Evolutionary conservation across 2,113 vertebrate species (phyloP).

Genomic region (Sebastes schlegelii): DNA sequence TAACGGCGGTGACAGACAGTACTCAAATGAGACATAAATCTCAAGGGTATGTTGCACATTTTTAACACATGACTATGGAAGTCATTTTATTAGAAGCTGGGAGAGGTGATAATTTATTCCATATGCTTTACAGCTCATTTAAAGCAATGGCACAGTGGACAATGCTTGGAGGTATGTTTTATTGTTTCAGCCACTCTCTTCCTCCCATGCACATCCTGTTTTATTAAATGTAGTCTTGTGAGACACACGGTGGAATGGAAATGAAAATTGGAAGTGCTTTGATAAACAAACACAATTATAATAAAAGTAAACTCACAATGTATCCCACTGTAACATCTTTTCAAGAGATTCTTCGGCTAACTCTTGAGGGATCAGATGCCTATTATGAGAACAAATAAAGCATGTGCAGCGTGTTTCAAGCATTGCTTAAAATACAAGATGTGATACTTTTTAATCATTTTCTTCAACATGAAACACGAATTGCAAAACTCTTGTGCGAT

Average conservation of each 20-base stretch:
- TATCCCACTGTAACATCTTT: neutral
- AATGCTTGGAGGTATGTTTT: neutral
- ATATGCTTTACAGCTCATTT: slow-evolving; percentile 37
- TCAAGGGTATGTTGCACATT: slow-evolving; percentile 16
- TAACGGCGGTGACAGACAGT: slow-evolving; percentile 19
- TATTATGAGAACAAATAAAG: slow-evolving; percentile 15
- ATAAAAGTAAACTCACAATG: slow-evolving; percentile 15
- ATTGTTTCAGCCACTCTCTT: slow-evolving; percentile 3
- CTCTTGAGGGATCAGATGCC: neutral
- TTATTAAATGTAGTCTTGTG: slow-evolving; percentile 33
- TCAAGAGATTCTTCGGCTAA: neutral
- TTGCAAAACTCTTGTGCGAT: no score
- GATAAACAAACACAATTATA: slow-evolving; percentile 24
- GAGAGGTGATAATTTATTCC: slow-evolving; percentile 52
- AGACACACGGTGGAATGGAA: slow-evolving; percentile 6
- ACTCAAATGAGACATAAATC: slow-evolving; percentile 35
- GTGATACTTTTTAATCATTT: neutral
- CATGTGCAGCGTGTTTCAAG: neutral
- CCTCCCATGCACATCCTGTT: neutral
- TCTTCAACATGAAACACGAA: neutral
- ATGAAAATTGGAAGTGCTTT: slow-evolving; percentile 23
- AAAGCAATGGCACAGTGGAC: slow-evolving; percentile 5
- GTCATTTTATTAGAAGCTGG: slow-evolving; percentile 30
- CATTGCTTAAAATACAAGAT: neutral
- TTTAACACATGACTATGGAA: slow-evolving; percentile 35